Evolutionary conservation across 2,888 invertebrate genomes (phyloP).

Genomic region (Dicranocentrus wangi): DNA sequence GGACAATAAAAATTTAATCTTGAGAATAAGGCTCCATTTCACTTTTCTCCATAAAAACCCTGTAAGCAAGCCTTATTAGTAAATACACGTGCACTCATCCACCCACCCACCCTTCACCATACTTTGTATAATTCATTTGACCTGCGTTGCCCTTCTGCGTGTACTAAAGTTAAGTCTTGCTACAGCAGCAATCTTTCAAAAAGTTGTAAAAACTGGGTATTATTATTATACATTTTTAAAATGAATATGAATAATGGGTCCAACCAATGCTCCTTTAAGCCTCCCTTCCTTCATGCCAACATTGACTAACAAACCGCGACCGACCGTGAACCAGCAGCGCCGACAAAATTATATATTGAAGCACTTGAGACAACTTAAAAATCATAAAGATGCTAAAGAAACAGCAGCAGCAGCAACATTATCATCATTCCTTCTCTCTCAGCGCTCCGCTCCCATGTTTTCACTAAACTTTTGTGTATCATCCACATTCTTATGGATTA

Average conservation of each 20-base stretch:
- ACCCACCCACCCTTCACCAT: too few relatives aligned
- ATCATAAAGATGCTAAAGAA: slow-evolving; percentile 7
- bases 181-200: slow-evolving; percentile 43
- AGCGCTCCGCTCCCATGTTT: too few relatives aligned
- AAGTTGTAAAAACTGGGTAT: slow-evolving; percentile 41
- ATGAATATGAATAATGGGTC: slow-evolving; percentile 34
- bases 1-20: slow-evolving; percentile 50
- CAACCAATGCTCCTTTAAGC: slow-evolving; percentile 19
- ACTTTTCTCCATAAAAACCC: neutral
- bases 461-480: too few relatives aligned
- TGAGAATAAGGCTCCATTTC: slow-evolving; percentile 31
- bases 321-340: neutral
- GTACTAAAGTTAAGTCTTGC: neutral
- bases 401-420: neutral
- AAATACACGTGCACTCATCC: too few relatives aligned
- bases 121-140: neutral
- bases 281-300: neutral
- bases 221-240: slow-evolving; percentile 47
- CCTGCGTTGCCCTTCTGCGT: slow-evolving; percentile 2
- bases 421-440: too few relatives aligned
- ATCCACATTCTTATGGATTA: too few relatives aligned
- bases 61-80: neutral
- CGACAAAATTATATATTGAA: neutral
- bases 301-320: neutral
- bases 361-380: slow-evolving; percentile 5